Evolutionary conservation across 1,140 invertebrate species (phyloP), one percentile per base, ranked within the genome.

Genomic region (Nixonia krombeini): DNA sequence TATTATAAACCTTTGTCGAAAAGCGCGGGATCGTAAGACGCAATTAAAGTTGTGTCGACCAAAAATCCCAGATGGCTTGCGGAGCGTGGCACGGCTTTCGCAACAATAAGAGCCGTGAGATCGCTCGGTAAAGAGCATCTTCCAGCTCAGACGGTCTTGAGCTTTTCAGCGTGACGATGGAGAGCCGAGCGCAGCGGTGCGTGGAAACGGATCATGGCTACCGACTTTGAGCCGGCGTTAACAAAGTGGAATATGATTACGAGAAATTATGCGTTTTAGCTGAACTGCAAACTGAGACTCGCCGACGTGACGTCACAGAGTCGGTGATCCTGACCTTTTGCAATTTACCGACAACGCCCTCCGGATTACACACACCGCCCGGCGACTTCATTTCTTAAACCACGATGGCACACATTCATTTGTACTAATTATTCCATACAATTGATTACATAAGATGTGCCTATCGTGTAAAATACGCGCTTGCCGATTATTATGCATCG

Each of bases 121-220:
- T 67, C 58, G 56, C 56, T 59, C 56, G 50, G 40, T 56, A 59
- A 29, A 29, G 18, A 49, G 35, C 12, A 49, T 25, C 1, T 25
- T 37, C 28, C 5, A 23, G 15, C n/a, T 40, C 51, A 53, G 51
- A 57, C 56, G 29, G 47, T 62, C 50, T 70, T 65, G 56, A 65
- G 61, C 62, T 70, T 57, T 56, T 70, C 42, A 65, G 62, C 61
- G 57, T 65, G 57, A 58, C 68, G 67, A 51, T 41, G 41, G 41
- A n/a, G n/a, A 33, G 51, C 42, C 26, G 55, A 49, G 57, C 37
- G 50, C 67, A 64, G 17, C 67, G 59, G 35, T 64, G 67, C 67
- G 51, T 70, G 67, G 59, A 64, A 70, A 70, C 61, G 68, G 68
- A 65, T 70, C 68, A 65, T 65, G 68, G 68, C 57, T 65, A 70